phyloP scores from a whole-genome alignment of 2,888 invertebrate genomes.

The Microplitis manilae region DNA sequence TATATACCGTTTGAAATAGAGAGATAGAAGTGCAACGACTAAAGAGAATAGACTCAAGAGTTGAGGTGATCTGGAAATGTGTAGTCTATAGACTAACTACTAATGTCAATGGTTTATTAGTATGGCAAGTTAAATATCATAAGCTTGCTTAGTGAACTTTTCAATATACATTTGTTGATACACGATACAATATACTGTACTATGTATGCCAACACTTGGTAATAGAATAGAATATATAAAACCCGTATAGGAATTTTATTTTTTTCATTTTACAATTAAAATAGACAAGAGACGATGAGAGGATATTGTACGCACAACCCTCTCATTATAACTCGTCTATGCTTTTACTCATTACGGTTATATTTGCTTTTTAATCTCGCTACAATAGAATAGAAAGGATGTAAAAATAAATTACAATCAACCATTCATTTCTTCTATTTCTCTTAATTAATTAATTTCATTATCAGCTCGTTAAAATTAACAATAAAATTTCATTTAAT shows the following conservation, averaged over 20 bases:
- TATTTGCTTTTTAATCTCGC: not conserved
- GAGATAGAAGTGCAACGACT: constrained; percentile 17
- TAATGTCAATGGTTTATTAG: constrained; percentile 1
- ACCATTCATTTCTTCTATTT: not conserved
- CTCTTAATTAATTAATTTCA: not conserved
- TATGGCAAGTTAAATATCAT: not conserved
- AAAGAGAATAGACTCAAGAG: not conserved
- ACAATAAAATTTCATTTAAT: not conserved
- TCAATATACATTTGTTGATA: not conserved
- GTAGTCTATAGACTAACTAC: not conserved
- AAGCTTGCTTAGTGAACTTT: not conserved
- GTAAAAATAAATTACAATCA: not conserved
- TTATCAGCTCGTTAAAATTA: not conserved
- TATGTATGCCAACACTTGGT: not conserved
- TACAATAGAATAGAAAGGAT: not conserved
- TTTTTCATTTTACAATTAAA: not conserved
- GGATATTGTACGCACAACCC: constrained; percentile 1
- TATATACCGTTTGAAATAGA: constrained; percentile 10
- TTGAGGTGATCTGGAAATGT: not conserved
- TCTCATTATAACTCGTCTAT: not conserved
- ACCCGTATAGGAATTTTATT: not conserved
- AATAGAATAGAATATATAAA: not conserved
- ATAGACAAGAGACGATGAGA: constrained; percentile 1
- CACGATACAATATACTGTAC: not conserved
- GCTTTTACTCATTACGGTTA: not conserved